Evolutionary conservation across 2,113 vertebrate genomes (phyloP).

Genomic region (Pimephales promelas): DNA sequence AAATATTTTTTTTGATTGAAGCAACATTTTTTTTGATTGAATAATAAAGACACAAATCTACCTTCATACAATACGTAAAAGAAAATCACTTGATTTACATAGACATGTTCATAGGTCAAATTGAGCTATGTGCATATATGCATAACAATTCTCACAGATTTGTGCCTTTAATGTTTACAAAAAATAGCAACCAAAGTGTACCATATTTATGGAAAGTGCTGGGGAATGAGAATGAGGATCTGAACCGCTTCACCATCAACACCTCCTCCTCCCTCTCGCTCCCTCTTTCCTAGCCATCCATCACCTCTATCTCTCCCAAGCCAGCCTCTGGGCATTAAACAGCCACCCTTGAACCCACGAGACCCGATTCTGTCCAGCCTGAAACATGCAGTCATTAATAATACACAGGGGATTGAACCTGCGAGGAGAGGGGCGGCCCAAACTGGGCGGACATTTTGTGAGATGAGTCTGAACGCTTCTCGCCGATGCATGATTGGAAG

Average conservation of each 20-base stretch:
- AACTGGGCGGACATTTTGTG: slow-evolving; percentile 21
- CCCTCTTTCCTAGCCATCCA: slow-evolving; percentile 55
- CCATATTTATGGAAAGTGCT: slow-evolving; percentile 1
- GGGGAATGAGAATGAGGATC: slow-evolving; percentile 58
- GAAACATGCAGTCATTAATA: slow-evolving; percentile 70
- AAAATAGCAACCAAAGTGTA: neutral
- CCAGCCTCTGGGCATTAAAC: slow-evolving; percentile 45
- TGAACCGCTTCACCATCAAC: slow-evolving; percentile 39
- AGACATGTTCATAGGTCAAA: neutral
- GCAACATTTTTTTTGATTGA: too few relatives aligned
- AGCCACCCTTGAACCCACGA: slow-evolving; percentile 64
- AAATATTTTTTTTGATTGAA: too few relatives aligned
- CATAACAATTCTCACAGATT: neutral
- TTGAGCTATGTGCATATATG: neutral
- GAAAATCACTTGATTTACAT: neutral
- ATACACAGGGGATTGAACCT: slow-evolving; percentile 44
- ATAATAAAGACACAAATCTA: too few relatives aligned
- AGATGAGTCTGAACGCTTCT: neutral
- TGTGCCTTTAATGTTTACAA: too few relatives aligned
- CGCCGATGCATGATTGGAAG: neutral
- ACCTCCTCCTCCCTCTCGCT: neutral
- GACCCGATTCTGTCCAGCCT: slow-evolving; percentile 72
- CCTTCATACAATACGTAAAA: too few relatives aligned
- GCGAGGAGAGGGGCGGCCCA: slow-evolving; percentile 37
- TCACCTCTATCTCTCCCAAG: slow-evolving; percentile 30